A percentile compares a stretch with the other conserved stretches of the same genome.
These are phyloP conservation scores for Hypolimnas misippus DNA, from an alignment of 2,888 invertebrate genomes.

Conservation along the genomic window DNA sequence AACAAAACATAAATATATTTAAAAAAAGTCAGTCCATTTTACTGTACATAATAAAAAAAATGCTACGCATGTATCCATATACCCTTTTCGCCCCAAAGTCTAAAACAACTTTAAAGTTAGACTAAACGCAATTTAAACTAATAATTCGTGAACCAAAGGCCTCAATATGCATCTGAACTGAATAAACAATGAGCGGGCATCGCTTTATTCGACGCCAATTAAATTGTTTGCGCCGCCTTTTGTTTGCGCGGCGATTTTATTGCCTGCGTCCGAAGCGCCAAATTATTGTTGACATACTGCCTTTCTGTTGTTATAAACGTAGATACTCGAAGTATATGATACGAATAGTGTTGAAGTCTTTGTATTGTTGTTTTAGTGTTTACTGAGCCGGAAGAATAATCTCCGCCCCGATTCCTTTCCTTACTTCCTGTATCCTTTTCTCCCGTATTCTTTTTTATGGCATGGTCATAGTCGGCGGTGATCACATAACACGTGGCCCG, in stretches of 20 bases:
- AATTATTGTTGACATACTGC: conserved; percentile 32
- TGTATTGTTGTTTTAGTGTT: no score
- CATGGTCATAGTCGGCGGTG: no score
- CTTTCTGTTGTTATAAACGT: conserved; percentile 11
- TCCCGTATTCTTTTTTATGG: no score
- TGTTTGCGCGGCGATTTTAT: conserved; percentile 38
- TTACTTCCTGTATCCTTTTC: no score
- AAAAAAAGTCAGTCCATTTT: no score
- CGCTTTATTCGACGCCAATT: conserved; percentile 41
- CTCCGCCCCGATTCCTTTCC: no score
- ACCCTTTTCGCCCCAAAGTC: not conserved
- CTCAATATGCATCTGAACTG: conserved; percentile 10
- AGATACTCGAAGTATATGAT: not conserved
- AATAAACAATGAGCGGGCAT: conserved; percentile 35
- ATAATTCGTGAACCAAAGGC: conserved; percentile 22
- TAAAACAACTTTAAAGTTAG: no score
- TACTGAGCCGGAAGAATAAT: no score
- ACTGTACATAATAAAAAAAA: no score
- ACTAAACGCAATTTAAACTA: conserved; percentile 1
- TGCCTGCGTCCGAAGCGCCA: conserved; percentile 30
- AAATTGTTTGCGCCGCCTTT: conserved; percentile 39
- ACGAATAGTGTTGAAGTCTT: not conserved
- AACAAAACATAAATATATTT: no score
- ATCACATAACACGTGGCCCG: no score
- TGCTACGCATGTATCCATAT: no score